Conservation (phyloP, 1,140 invertebrate genomes). For the Paraescarpia echinospica region DNA sequence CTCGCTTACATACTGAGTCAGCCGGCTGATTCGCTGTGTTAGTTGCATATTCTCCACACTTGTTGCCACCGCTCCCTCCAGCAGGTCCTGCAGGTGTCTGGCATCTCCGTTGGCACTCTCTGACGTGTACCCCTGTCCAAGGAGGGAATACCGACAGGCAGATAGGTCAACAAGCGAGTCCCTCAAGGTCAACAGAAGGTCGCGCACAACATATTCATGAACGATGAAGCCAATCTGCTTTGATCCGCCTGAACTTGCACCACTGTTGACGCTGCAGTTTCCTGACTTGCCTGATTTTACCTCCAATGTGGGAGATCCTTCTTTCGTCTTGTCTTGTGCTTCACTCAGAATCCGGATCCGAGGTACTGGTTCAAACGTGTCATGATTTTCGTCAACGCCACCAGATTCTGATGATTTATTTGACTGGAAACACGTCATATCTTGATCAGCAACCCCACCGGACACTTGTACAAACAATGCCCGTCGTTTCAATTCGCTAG, state of each 20-base stretch:
- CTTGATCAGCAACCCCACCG: background rate
- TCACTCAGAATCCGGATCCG: background rate
- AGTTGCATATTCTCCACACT: constrained; percentile 39
- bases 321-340: background rate
- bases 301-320: background rate
- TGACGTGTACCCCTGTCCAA: constrained; percentile 24
- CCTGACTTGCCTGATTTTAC: constrained; percentile 11
- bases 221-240: constrained; percentile 47
- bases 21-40: constrained; percentile 39
- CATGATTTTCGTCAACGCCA: background rate
- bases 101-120: background rate
- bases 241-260: constrained; percentile 32
- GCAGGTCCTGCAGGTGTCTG: constrained; percentile 33
- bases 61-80: constrained; percentile 37
- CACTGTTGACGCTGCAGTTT: constrained; percentile 36
- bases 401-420: background rate
- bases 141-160: constrained; percentile 38
- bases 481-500: background rate
- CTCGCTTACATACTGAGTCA: constrained; percentile 52
- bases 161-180: constrained; percentile 48
- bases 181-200: constrained; percentile 50
- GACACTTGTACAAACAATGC: background rate
- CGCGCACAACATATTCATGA: constrained; percentile 54
- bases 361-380: background rate
- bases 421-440: background rate